Evolutionary conservation across 2,797 vertebrate genomes (phyloP).

Genomic region (Heteromormyrus szaboi): DNA sequence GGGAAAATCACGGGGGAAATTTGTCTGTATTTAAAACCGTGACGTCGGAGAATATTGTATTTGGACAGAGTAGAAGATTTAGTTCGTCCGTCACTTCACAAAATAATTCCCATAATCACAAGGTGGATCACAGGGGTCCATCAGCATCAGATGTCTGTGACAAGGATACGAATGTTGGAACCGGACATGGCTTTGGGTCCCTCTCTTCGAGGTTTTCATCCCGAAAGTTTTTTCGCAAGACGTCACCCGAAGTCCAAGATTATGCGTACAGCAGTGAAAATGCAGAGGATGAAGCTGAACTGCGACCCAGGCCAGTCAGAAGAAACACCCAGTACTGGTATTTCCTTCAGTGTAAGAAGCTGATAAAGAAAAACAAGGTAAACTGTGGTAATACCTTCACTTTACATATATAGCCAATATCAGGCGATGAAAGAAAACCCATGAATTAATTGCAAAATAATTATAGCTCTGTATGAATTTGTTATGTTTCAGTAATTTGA

Average conservation of each 20-base stretch:
- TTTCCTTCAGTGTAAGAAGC: slow-evolving; percentile 78
- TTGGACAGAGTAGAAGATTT: not conserved
- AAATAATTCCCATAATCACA: not conserved
- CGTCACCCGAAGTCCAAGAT: slow-evolving; percentile 50
- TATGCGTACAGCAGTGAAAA: slow-evolving; percentile 35
- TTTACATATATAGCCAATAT: not conserved
- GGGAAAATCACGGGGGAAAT: not conserved
- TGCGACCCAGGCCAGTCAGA: slow-evolving; percentile 22
- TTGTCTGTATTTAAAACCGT: not conserved
- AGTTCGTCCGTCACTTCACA: not conserved
- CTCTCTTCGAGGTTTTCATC: slow-evolving; percentile 60
- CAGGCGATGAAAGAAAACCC: not conserved
- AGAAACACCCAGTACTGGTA: slow-evolving; percentile 87
- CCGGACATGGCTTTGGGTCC: slow-evolving; percentile 61
- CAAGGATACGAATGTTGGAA: slow-evolving; percentile 18
- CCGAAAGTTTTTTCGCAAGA: slow-evolving; percentile 67
- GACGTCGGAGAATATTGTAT: not conserved
- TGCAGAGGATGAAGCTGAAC: slow-evolving; percentile 36
- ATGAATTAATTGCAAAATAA: not conserved
- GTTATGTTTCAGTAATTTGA: not conserved
- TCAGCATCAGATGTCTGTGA: not conserved
- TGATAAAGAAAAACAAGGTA: slow-evolving; percentile 79
- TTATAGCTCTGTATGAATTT: not conserved
- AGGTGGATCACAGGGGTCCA: not conserved
- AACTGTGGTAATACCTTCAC: not conserved